Evolutionary conservation across 2,113 vertebrate genomes (phyloP), one percentile per base, ranked within the genome.

Genomic region (Cnemophilus loriae): DNA sequence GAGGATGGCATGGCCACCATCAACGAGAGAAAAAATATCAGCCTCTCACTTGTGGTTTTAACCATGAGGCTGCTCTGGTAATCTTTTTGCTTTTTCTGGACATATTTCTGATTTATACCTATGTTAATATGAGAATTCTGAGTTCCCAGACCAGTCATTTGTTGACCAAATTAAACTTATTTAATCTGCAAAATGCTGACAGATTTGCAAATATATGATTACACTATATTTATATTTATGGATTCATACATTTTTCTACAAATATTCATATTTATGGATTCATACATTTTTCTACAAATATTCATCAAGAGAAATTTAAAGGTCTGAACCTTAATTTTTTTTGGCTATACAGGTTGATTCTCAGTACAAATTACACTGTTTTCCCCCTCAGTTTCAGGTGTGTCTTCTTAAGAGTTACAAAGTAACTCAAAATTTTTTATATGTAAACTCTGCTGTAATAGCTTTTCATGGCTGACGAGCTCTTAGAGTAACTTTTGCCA

Each of bases 401-500:
- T 82, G 9, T 84, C 32, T 81, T 76, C 61, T 76, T 74, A 90
- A 82, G 47, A 92, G 67, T 76, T 79, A 95, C 85, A 96, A 84
- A 95, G 37, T 91, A 55, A 90, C 24, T 49, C 5, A 28, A 63
- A 94, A 95, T 28, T 42, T 93, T 87, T 80, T 71, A 41, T 20
- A 69, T 46, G 18, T 57, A 79, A 96, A 87, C 70, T 76, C 30
- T 55, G 47, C 59, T 67, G 19, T 46, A 53, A 83, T 35, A 76
- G 14, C 84, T 64, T 64, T 65, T 49, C 26, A 5, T 7, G 56
- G 13, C 3, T n/a, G 23, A 71, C 52, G 28, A 8, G 9, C 39
- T 80, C 16, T 39, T 28, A 15, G 23, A 53, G 46, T 35, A 77
- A 87, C 13, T 59, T 81, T 50, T 61, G 27, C 16, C 65, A 41